phyloP scores from a whole-genome alignment of 2,888 invertebrate species.

The Nebria salina region DNA sequence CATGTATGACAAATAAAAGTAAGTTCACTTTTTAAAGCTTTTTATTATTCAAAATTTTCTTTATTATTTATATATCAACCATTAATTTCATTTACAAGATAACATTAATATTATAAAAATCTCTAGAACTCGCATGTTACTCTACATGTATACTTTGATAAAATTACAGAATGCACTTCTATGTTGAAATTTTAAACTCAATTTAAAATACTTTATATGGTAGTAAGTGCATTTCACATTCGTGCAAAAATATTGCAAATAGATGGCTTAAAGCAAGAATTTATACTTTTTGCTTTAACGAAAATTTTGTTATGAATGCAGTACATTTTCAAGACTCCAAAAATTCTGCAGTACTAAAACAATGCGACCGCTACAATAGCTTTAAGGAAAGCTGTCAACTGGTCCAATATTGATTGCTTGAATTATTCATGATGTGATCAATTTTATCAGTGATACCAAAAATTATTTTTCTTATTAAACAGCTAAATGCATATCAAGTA shows the following conservation, averaged over 20 bases:
- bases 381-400: background rate
- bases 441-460: background rate
- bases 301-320: background rate
- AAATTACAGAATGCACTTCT: background rate
- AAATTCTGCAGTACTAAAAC: background rate
- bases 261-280: background rate
- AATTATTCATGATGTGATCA: background rate
- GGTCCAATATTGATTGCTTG: background rate
- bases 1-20: constrained; percentile 54
- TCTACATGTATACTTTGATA: background rate
- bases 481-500: no score
- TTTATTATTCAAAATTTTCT: background rate
- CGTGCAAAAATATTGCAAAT: background rate
- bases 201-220: background rate
- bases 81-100: background rate
- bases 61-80: background rate
- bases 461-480: background rate
- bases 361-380: background rate
- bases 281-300: background rate
- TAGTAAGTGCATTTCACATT: background rate
- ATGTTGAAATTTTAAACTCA: background rate
- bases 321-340: background rate
- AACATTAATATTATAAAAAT: no score
- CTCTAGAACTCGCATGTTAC: no score
- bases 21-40: constrained; percentile 41